Base-by-base conservation (phyloP, 2,888 invertebrate species). In the Drosophila nr. fundita region DNA sequence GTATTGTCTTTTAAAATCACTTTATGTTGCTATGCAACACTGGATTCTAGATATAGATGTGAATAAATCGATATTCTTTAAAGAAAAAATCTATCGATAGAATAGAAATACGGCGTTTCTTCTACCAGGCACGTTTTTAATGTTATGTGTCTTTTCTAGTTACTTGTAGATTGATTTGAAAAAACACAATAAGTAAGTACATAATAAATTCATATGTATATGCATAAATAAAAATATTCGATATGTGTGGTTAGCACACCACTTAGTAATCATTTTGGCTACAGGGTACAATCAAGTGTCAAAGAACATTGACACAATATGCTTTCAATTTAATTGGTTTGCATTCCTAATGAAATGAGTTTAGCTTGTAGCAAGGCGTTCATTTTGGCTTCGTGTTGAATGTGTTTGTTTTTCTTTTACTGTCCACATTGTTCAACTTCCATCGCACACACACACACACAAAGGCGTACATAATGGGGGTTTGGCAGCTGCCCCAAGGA, bases 251-350 rank as follows among this genome's bases (percentile, higher is more conserved):
- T 52, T 24, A 15, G 15, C 24, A 32, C 21, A 30, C 34, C 29
- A 29, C 8, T 30, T 32, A 10, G 13, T 15, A 10, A 11, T 11
- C 1, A 1, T 4, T 2, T 15, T n/a, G 7, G 2, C 11, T 50
- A 34, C 55, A 75, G 80, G 76, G 76, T 69, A 77, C 62, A 24
- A 42, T 24, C 30, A 36, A 70, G 59, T 52, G 76, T 38, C 70
- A 55, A 50, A 42, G 29, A 74, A 58, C 36, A 75, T 62, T 75
- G 52, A 27, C 45, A 62, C 58, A 68, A 73, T 74, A 70, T 65
- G 74, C 76, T 83, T 68, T 83, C 48, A 77, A 73, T 67, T 72
- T 78, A 86, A 80, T 86, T 84, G 78, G 65, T 74, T 78, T 80
- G 72, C 75, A 84, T 86, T 80, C 57, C 45, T 64, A 75, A 80